phyloP scores from a whole-genome alignment of 2,113 vertebrate species.

The Setophaga kirtlandii region DNA sequence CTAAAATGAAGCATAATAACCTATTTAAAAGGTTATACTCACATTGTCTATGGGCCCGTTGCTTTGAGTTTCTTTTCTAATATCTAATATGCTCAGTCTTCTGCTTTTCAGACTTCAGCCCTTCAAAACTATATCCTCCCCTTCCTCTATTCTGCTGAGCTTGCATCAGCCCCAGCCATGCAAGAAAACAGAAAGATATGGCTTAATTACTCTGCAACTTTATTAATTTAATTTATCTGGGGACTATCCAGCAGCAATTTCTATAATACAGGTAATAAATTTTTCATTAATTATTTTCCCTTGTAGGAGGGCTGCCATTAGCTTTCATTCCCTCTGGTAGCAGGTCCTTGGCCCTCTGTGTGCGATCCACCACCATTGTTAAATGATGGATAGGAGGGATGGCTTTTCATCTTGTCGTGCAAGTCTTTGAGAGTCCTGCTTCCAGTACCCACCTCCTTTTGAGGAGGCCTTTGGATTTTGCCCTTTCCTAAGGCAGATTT shows the following conservation, averaged over 20 bases:
- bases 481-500: not conserved
- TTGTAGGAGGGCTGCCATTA: not conserved
- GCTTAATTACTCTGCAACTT: conserved; percentile 51
- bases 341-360: not conserved
- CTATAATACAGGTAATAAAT: conserved; percentile 42
- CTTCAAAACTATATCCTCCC: not conserved
- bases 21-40: not conserved
- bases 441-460: not conserved
- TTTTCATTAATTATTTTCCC: conserved; percentile 61
- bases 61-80: not conserved
- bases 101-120: not conserved
- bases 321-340: not conserved
- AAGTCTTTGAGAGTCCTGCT: not conserved
- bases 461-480: not conserved
- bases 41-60: not conserved
- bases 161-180: conserved; percentile 33
- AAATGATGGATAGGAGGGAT: not conserved
- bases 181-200: conserved; percentile 59
- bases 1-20: not conserved
- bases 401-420: not conserved
- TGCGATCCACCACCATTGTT: not conserved
- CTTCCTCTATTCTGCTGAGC: conserved; percentile 40
- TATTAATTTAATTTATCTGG: conserved; percentile 65
- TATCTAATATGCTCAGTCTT: not conserved
- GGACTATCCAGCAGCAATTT: conserved; percentile 52